Conservation (phyloP, 2,113 vertebrate species). For the Bufo gargarizans region DNA sequence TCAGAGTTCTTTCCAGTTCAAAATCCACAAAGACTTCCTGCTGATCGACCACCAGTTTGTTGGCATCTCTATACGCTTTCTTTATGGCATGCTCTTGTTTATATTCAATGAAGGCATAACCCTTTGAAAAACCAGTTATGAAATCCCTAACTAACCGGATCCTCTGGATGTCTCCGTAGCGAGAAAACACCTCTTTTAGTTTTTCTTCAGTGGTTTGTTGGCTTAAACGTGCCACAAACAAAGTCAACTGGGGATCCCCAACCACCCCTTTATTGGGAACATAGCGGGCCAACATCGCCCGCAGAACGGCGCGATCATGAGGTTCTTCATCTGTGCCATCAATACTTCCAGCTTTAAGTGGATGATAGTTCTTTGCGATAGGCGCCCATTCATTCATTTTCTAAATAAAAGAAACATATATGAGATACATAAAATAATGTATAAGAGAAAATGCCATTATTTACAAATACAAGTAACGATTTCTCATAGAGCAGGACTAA, state of each 20-base stretch:
- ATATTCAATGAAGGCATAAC: constrained; percentile 92
- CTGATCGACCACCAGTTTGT: constrained; percentile 90
- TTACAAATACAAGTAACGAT: no score
- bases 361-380: constrained; percentile 88
- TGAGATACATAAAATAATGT: not conserved
- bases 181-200: constrained; percentile 84
- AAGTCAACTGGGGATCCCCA: constrained; percentile 88
- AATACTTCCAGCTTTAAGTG: constrained; percentile 95
- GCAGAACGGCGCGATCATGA: constrained; percentile 90
- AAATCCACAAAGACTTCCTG: constrained; percentile 92
- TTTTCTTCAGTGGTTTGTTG: constrained; percentile 90
- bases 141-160: constrained; percentile 89
- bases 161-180: constrained; percentile 87
- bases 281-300: constrained; percentile 88
- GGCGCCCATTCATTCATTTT: constrained; percentile 89
- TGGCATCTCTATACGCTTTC: constrained; percentile 87
- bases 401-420: constrained; percentile 28
- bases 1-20: constrained; percentile 87
- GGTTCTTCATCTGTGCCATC: constrained; percentile 95
- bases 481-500: no score
- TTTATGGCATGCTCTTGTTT: constrained; percentile 86
- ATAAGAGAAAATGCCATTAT: not conserved
- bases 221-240: constrained; percentile 90
- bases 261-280: constrained; percentile 86
- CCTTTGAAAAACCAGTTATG: constrained; percentile 92